A percentile compares a stretch with the other conserved stretches of the same genome.
Evolutionary conservation across 1,140 invertebrate species (phyloP).

Genomic region (Diorhabda elongata): DNA sequence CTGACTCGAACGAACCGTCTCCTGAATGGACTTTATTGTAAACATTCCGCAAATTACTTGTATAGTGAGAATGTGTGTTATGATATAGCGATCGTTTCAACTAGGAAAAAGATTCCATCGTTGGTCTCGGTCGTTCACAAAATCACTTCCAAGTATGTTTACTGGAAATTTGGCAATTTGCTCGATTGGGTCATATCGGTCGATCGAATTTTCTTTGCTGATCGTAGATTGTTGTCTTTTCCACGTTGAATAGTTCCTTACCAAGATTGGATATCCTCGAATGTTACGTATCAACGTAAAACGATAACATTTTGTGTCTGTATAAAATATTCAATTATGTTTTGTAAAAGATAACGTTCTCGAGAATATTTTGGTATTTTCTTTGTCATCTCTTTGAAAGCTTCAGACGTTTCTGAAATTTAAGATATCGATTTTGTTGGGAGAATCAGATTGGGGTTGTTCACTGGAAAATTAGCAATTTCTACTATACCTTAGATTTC

Average conservation of each 20-base stretch:
- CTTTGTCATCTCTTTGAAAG: too few relatives aligned
- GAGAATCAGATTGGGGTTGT: background rate
- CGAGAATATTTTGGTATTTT: too few relatives aligned
- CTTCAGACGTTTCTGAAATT: too few relatives aligned
- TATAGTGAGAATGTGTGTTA: background rate
- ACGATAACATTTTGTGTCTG: too few relatives aligned
- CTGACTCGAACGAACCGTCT: background rate
- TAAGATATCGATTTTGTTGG: background rate
- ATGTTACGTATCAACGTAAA: background rate
- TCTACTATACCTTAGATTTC: background rate
- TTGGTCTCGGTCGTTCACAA: background rate
- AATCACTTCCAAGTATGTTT: background rate
- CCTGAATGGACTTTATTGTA: background rate
- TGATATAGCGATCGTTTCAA: slow-evolving; percentile 2
- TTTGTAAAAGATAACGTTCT: too few relatives aligned
- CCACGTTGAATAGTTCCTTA: background rate
- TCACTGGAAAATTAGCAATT: slow-evolving; percentile 1
- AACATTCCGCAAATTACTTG: slow-evolving; percentile 2
- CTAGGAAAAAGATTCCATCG: background rate
- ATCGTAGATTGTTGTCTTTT: slow-evolving; percentile 1
- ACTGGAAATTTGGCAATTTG: slow-evolving; percentile 2
- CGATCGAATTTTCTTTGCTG: background rate
- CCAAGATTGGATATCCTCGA: background rate
- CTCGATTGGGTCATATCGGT: slow-evolving; percentile 1
- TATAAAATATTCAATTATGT: too few relatives aligned